A percentile compares a stretch with the other conserved stretches of the same genome.
These are phyloP conservation scores for Scomber colias DNA, from an alignment of 2,113 vertebrate genomes.

Conservation along the genomic window DNA sequence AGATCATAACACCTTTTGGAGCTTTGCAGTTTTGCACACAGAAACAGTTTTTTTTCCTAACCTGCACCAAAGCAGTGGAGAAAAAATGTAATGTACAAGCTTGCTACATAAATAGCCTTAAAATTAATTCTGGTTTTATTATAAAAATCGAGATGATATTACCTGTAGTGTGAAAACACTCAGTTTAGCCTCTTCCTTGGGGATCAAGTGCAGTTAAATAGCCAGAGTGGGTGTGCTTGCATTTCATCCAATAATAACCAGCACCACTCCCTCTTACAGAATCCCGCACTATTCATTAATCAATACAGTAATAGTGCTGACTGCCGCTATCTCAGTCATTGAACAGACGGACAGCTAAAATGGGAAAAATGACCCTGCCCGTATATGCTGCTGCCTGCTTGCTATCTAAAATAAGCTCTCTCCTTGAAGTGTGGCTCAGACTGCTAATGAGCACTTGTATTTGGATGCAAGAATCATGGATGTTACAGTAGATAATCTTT, in stretches of 20 bases:
- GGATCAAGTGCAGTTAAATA: slow-evolving; percentile 28
- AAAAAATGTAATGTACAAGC: too few relatives aligned
- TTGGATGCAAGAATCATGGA: slow-evolving; percentile 39
- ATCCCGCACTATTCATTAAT: slow-evolving; percentile 67
- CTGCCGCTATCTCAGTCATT: slow-evolving; percentile 56
- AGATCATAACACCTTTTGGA: too few relatives aligned
- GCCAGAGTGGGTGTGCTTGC: slow-evolving; percentile 36
- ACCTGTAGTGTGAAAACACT: slow-evolving; percentile 10
- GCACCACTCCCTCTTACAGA: slow-evolving; percentile 49
- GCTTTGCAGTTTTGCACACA: too few relatives aligned
- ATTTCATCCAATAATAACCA: slow-evolving; percentile 73
- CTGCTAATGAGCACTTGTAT: slow-evolving; percentile 77
- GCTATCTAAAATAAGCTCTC: slow-evolving; percentile 75
- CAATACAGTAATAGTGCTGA: slow-evolving; percentile 82
- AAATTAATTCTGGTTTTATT: too few relatives aligned
- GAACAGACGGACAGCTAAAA: slow-evolving; percentile 46
- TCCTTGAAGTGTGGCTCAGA: slow-evolving; percentile 80
- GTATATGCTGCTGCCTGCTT: slow-evolving; percentile 36
- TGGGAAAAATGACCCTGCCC: slow-evolving; percentile 62
- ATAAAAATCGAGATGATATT: too few relatives aligned
- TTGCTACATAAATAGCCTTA: too few relatives aligned
- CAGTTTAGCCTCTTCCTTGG: slow-evolving; percentile 22
- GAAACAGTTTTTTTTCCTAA: too few relatives aligned
- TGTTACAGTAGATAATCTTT: slow-evolving; percentile 63
- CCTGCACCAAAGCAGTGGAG: too few relatives aligned